These are phyloP conservation scores for Scleropages formosus DNA, from an alignment of 2,797 vertebrate genomes.

Conservation along the genomic window DNA sequence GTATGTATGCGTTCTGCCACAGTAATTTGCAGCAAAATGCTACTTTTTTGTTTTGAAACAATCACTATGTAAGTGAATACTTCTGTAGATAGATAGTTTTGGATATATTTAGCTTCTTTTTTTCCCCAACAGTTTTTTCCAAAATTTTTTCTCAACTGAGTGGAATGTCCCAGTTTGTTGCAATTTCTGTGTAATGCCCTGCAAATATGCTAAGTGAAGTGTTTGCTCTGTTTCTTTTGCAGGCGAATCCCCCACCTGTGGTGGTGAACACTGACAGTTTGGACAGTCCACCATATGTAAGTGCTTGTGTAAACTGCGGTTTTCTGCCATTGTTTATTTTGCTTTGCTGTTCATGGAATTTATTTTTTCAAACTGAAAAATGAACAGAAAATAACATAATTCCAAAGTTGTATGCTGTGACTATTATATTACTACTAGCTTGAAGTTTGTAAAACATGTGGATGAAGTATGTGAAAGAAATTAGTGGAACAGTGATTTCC, in stretches of 20 bases:
- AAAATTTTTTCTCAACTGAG: neutral
- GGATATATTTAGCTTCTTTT: constrained; percentile 20
- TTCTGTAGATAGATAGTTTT: constrained; percentile 7
- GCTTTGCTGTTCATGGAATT: neutral
- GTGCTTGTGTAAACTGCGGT: constrained; percentile 47
- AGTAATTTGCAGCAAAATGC: constrained; percentile 66
- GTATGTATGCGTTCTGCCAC: constrained; percentile 57
- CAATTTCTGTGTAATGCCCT: too few relatives aligned
- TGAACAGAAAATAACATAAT: too few relatives aligned
- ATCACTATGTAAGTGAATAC: constrained; percentile 68
- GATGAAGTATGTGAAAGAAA: too few relatives aligned
- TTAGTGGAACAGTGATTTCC: too few relatives aligned
- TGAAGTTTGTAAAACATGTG: too few relatives aligned
- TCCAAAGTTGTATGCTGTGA: too few relatives aligned
- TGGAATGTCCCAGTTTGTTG: neutral
- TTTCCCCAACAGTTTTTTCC: neutral
- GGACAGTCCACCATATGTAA: constrained; percentile 90
- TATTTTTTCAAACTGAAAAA: too few relatives aligned
- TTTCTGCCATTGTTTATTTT: neutral
- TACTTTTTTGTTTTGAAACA: constrained; percentile 61
- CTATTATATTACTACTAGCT: too few relatives aligned
- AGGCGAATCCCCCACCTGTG: constrained; percentile 94
- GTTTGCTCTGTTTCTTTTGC: constrained; percentile 44
- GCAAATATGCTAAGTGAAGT: constrained; percentile 27
- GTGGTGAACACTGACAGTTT: constrained; percentile 90